These are phyloP conservation scores for Coluber constrictor DNA, from an alignment of 2,797 vertebrate species.

Conservation along the genomic window DNA sequence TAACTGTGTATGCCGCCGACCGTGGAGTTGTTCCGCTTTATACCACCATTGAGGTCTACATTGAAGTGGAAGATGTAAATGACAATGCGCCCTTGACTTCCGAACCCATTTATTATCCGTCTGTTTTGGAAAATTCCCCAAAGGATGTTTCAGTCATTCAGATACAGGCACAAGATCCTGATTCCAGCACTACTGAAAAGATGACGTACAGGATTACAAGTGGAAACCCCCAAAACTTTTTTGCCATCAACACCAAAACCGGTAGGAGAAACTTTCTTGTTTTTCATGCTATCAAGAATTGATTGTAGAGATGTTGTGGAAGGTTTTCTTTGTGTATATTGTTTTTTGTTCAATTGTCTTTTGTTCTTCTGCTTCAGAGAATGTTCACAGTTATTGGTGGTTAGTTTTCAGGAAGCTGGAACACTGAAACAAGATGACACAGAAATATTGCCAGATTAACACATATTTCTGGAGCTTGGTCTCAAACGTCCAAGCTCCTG, in stretches of 20 bases:
- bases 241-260: conserved; percentile 86
- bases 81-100: conserved; percentile 93
- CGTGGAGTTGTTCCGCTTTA: conserved; percentile 90
- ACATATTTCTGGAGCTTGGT: no score
- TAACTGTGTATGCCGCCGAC: conserved; percentile 92
- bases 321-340: background rate
- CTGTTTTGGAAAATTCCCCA: conserved; percentile 86
- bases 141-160: conserved; percentile 91
- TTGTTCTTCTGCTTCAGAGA: background rate
- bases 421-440: background rate
- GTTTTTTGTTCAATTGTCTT: background rate
- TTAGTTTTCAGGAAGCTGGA: background rate
- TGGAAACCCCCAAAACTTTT: conserved; percentile 97
- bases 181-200: conserved; percentile 77
- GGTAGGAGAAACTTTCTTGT: conserved; percentile 72
- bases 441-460: background rate
- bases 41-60: conserved; percentile 84
- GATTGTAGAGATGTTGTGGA: background rate
- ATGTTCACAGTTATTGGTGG: background rate
- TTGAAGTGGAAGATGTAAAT: conserved; percentile 93
- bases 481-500: no score
- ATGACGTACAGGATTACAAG: conserved; percentile 88
- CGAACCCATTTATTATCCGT: conserved; percentile 87
- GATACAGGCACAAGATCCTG: conserved; percentile 92
- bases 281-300: background rate